Conservation (phyloP, 2,888 invertebrate species). For the Acanthosepion esculentum region DNA sequence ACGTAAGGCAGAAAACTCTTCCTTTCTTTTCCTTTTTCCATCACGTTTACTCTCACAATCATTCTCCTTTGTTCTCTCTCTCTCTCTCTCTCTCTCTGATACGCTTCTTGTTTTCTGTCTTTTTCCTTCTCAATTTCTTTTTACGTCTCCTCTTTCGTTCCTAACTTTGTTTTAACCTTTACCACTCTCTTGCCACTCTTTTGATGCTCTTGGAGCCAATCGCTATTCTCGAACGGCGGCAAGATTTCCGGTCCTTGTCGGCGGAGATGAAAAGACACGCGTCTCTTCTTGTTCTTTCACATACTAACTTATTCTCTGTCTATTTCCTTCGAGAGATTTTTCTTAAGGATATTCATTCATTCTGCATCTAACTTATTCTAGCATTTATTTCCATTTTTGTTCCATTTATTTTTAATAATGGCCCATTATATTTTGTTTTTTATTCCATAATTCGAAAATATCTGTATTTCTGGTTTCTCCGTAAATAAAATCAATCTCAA, state of each 20-base stretch:
- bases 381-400: not conserved
- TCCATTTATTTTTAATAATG: not conserved
- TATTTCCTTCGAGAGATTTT: not conserved
- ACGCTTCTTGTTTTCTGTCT: not conserved
- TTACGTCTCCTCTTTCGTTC: not conserved
- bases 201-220: not conserved
- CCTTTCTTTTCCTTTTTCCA: too few relatives aligned
- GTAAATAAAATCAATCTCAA: too few relatives aligned
- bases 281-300: not conserved
- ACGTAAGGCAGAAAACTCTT: too few relatives aligned
- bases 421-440: not conserved
- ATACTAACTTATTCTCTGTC: not conserved
- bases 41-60: not conserved
- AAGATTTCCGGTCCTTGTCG: too few relatives aligned
- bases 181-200: not conserved
- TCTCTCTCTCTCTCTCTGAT: not conserved
- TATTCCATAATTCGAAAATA: too few relatives aligned
- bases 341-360: not conserved
- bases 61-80: not conserved
- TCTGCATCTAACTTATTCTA: not conserved
- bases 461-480: not conserved
- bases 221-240: not conserved
- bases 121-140: not conserved
- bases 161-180: not conserved
- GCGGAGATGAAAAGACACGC: not conserved